Evolutionary conservation across 2,797 vertebrate species (phyloP).

Genomic region (Acipenser oxyrinchus): DNA sequence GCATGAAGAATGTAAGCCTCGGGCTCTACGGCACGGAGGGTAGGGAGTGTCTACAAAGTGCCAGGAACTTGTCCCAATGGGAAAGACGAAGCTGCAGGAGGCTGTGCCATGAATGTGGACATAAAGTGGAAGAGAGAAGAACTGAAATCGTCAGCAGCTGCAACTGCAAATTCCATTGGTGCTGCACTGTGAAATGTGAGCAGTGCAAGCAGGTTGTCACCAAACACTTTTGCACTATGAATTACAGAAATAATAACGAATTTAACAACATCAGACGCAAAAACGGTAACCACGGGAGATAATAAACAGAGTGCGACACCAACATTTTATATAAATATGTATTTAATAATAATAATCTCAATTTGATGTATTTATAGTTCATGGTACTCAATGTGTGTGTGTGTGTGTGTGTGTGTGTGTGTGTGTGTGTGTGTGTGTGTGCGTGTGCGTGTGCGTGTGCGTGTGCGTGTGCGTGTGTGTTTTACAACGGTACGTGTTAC

Average conservation of each 20-base stretch:
- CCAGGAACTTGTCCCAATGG: slow-evolving; percentile 50
- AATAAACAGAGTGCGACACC: slow-evolving; percentile 9
- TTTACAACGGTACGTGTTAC: too few relatives aligned
- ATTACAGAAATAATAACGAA: slow-evolving; percentile 34
- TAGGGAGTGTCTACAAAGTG: slow-evolving; percentile 57
- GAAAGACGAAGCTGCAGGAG: slow-evolving; percentile 73
- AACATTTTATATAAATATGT: background rate
- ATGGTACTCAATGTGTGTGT: background rate
- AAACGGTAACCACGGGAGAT: slow-evolving; percentile 48
- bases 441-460: background rate
- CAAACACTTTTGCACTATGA: slow-evolving; percentile 71
- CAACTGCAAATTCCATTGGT: slow-evolving; percentile 97
- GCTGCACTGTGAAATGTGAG: slow-evolving; percentile 86
- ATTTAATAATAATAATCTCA: background rate
- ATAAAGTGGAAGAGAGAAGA: slow-evolving; percentile 70
- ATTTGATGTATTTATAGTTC: background rate
- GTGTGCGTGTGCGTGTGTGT: background rate
- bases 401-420: too few relatives aligned
- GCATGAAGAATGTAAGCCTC: slow-evolving; percentile 57
- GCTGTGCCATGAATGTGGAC: slow-evolving; percentile 84
- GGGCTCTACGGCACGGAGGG: slow-evolving; percentile 65
- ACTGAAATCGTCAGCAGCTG: slow-evolving; percentile 66
- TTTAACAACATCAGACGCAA: slow-evolving; percentile 40
- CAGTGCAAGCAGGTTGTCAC: slow-evolving; percentile 72
- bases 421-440: background rate